A percentile compares a stretch with the other conserved stretches of the same genome.
These are phyloP conservation scores for Sciurus niger DNA, from an alignment of 2,113 vertebrate genomes.

Conservation along the genomic window DNA sequence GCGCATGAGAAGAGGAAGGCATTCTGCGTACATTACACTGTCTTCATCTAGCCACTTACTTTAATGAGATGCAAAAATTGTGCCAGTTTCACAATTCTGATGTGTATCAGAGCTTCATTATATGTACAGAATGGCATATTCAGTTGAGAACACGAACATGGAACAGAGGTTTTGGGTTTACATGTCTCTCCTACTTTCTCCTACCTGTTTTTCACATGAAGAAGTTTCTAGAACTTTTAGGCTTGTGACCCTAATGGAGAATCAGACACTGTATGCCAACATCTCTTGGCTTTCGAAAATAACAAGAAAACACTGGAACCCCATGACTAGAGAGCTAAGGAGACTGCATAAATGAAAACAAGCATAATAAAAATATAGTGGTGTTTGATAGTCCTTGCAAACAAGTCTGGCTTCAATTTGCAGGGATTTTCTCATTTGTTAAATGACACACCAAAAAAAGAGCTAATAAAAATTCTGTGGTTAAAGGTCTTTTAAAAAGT, in stretches of 20 bases:
- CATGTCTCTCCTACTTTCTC: neutral
- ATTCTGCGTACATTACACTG: neutral
- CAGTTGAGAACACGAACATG: neutral
- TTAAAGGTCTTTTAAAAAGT: slow-evolving; percentile 78
- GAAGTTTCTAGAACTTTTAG: slow-evolving; percentile 66
- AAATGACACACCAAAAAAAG: slow-evolving; percentile 61
- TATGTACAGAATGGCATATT: neutral
- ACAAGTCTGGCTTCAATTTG: slow-evolving; percentile 82
- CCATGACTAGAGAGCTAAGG: slow-evolving; percentile 57
- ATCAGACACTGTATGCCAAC: neutral
- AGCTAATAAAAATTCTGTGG: slow-evolving; percentile 80
- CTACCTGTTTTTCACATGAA: neutral
- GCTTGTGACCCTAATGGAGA: slow-evolving; percentile 27
- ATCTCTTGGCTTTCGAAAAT: slow-evolving; percentile 58
- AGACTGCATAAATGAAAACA: slow-evolving; percentile 57
- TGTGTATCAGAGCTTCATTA: slow-evolving; percentile 71
- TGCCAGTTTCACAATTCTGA: slow-evolving; percentile 79
- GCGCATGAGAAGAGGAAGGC: slow-evolving; percentile 6
- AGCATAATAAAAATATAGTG: slow-evolving; percentile 67
- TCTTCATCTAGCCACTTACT: slow-evolving; percentile 52
- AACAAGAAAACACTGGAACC: slow-evolving; percentile 54
- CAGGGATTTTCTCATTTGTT: slow-evolving; percentile 77
- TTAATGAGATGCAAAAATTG: slow-evolving; percentile 68
- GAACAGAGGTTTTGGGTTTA: neutral
- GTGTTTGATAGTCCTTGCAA: slow-evolving; percentile 64